Conservation (phyloP, 2,113 vertebrate genomes). For the Narcine bancroftii region DNA sequence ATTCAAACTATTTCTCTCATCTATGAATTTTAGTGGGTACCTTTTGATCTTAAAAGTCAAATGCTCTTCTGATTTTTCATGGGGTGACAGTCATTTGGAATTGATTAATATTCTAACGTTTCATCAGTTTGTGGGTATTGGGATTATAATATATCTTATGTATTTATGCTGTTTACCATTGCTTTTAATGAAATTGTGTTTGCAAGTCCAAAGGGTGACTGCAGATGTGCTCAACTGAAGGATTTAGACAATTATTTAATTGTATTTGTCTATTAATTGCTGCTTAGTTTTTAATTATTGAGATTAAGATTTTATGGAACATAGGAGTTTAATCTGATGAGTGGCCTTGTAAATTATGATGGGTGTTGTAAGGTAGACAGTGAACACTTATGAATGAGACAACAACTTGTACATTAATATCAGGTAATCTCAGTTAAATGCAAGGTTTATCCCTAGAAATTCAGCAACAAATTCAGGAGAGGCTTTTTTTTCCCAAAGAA, state of each 20-base stretch:
- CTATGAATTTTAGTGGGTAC: no score
- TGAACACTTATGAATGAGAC: neutral
- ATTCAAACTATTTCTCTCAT: no score
- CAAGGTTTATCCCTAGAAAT: neutral
- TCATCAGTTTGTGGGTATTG: neutral
- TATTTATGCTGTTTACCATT: neutral
- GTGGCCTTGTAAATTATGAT: neutral
- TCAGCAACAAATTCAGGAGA: neutral
- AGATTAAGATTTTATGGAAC: neutral
- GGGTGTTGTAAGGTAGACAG: neutral
- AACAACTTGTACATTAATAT: neutral
- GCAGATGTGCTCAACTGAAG: neutral
- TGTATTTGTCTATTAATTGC: neutral
- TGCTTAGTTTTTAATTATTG: neutral
- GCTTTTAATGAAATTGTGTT: neutral
- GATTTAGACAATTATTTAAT: neutral
- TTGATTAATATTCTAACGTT: neutral
- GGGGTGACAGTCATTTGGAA: neutral
- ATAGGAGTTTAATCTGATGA: neutral
- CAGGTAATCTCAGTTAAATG: neutral
- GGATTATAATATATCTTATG: no score
- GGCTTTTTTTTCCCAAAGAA: neutral
- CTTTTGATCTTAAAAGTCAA: no score
- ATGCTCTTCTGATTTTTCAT: neutral
- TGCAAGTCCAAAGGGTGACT: neutral